Base-by-base conservation (phyloP, 2,888 invertebrate species). In the Cataglyphis albicans region DNA sequence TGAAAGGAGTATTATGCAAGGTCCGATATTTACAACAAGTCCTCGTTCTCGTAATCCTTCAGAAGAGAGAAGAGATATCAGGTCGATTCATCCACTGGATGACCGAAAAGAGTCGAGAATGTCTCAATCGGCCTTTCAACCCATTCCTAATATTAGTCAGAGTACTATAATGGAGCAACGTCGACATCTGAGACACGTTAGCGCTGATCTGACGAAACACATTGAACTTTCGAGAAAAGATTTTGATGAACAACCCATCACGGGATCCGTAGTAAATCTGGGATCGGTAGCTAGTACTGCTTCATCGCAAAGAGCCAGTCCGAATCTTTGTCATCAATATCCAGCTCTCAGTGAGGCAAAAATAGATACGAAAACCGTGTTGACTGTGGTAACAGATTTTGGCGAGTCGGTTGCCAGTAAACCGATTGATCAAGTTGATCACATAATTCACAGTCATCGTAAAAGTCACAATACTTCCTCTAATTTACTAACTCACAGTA, bases 131-230 rank as follows among this genome's bases (percentile, higher is more conserved):
- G 94, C 93, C 3, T 94, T 94, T 68, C 94, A 94, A 59, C 94
- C 94, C 1, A 92, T 94, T 25, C 93, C 94, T 0, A 94, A 93
- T 35, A 94, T 94, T 78, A 94, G 91, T 67, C 94, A 93, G 73
- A 94, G 91, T 72, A 93, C 94, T 1, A 94, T 94, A 61, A 93
- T 94, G 93, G 94, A 94, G 68, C 94, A 94, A 65, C 93, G 94
- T 7, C 91, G 94, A 59, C 94, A 94, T 78, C 78, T 94, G 25
- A 92, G 94, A 15, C 94, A 94, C 86, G 94, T 94, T 0, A 94
- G 94, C 52, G 94, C 94, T 0, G 94, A 94, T 86, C 87, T 94
- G 0, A 94, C 94, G 0, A 94, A 94, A 67, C 94, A 94, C 76
- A 93, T 94, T 92, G 94, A 94, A 75, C 87, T 94, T 6, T 87